Percentiles rank a stretch among this genome's conserved stretches.
phyloP scores from a whole-genome alignment of 2,797 vertebrate species.

The Enteromius afrohamiltoni region DNA sequence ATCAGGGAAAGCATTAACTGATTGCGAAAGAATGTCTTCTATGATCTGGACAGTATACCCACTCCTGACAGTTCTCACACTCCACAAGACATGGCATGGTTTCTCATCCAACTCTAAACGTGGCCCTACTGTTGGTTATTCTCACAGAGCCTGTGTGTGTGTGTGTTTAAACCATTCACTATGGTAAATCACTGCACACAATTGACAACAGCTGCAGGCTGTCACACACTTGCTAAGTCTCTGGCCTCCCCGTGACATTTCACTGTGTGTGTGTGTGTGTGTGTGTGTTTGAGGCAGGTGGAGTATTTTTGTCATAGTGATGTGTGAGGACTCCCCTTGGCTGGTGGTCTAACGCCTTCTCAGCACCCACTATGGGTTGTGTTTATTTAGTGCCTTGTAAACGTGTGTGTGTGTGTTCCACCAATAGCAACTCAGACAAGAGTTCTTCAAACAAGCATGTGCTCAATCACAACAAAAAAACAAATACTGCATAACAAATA shows the following conservation, averaged over 20 bases:
- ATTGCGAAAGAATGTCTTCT: slow-evolving; percentile 49
- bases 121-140: slow-evolving; percentile 21
- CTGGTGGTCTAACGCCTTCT: slow-evolving; percentile 45
- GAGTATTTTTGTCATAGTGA: neutral
- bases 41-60: slow-evolving; percentile 20
- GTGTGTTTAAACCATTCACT: slow-evolving; percentile 28
- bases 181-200: slow-evolving; percentile 33
- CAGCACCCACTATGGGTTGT: neutral
- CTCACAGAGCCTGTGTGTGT: slow-evolving; percentile 33
- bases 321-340: slow-evolving; percentile 32
- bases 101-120: neutral
- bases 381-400: slow-evolving; percentile 34
- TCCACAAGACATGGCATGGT: neutral
- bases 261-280: neutral
- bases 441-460: neutral
- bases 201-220: slow-evolving; percentile 47
- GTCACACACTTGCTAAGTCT: slow-evolving; percentile 42
- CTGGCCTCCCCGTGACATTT: slow-evolving; percentile 13
- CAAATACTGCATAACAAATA: neutral
- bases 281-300: slow-evolving; percentile 32
- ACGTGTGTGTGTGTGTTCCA: slow-evolving; percentile 8
- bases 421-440: neutral
- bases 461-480: slow-evolving; percentile 18
- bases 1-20: slow-evolving; percentile 26
- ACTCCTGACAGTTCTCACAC: slow-evolving; percentile 27